These are phyloP conservation scores for Iphiclides podalirius DNA, from an alignment of 2,888 invertebrate species.

Conservation along the genomic window DNA sequence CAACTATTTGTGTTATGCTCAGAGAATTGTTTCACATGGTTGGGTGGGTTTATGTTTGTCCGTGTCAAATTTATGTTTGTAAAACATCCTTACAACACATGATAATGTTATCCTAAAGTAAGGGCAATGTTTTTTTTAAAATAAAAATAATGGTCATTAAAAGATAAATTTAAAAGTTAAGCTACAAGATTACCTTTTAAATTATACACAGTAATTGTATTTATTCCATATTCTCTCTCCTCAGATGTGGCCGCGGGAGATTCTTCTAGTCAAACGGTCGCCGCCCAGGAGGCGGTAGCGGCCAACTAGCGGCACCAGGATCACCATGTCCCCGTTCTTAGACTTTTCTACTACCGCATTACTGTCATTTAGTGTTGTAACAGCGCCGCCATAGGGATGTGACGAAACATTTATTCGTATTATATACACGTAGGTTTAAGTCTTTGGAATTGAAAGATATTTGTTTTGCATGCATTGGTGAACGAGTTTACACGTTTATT, in stretches of 20 bases:
- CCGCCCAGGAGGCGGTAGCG: slow-evolving; percentile 44
- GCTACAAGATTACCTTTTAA: too few relatives aligned
- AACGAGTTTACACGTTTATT: slow-evolving; percentile 52
- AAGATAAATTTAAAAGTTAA: too few relatives aligned
- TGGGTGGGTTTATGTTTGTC: too few relatives aligned
- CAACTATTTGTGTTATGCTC: too few relatives aligned
- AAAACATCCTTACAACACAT: too few relatives aligned
- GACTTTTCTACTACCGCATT: slow-evolving; percentile 54
- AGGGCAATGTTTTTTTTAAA: too few relatives aligned
- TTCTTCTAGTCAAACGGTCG: slow-evolving; percentile 53
- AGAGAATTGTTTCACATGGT: too few relatives aligned
- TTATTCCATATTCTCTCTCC: too few relatives aligned
- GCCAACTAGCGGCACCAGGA: slow-evolving; percentile 53
- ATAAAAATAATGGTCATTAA: too few relatives aligned
- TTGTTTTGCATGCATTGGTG: slow-evolving; percentile 65
- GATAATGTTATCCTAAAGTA: too few relatives aligned
- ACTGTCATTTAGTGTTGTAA: slow-evolving; percentile 50
- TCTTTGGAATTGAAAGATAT: slow-evolving; percentile 70
- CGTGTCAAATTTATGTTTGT: too few relatives aligned
- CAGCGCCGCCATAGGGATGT: slow-evolving; percentile 67
- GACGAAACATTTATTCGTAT: slow-evolving; percentile 71
- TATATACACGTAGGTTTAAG: slow-evolving; percentile 64
- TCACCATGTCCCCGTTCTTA: slow-evolving; percentile 38
- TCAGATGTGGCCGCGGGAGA: slow-evolving; percentile 49
- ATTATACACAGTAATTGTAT: too few relatives aligned